These are phyloP conservation scores for Cantharis nigra DNA, from an alignment of 2,888 invertebrate genomes.

Conservation along the genomic window DNA sequence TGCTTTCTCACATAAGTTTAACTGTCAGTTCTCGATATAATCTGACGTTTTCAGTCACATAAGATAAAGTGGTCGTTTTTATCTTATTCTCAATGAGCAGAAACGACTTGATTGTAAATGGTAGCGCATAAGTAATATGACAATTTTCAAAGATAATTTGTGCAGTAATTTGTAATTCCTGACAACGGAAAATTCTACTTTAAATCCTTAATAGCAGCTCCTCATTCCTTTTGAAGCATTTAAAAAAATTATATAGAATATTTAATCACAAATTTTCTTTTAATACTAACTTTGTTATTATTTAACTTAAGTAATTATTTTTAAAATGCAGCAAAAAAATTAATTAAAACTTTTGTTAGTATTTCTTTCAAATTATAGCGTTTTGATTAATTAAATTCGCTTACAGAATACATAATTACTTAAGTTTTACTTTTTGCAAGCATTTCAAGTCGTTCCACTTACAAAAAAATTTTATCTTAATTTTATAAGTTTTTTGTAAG, in stretches of 20 bases:
- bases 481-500: neutral
- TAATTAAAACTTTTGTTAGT: conserved; percentile 5
- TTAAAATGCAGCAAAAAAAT: neutral
- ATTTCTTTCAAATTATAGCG: conserved; percentile 1
- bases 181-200: neutral
- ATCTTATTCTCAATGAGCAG: conserved; percentile 20
- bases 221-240: neutral
- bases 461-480: neutral
- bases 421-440: neutral
- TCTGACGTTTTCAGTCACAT: conserved; percentile 14
- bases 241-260: neutral
- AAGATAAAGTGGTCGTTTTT: conserved; percentile 23
- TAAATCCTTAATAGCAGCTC: no score
- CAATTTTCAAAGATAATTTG: conserved; percentile 20
- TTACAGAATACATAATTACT: neutral
- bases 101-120: conserved; percentile 20
- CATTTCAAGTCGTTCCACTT: neutral
- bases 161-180: conserved; percentile 16
- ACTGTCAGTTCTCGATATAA: conserved; percentile 14
- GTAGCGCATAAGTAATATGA: conserved; percentile 21
- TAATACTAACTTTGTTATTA: neutral
- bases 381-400: conserved; percentile 4
- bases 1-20: conserved; percentile 9
- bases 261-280: neutral
- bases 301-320: neutral